Evolutionary conservation across 2,113 vertebrate genomes (phyloP), one percentile per base, ranked within the genome.

Genomic region (Sorex araneus): DNA sequence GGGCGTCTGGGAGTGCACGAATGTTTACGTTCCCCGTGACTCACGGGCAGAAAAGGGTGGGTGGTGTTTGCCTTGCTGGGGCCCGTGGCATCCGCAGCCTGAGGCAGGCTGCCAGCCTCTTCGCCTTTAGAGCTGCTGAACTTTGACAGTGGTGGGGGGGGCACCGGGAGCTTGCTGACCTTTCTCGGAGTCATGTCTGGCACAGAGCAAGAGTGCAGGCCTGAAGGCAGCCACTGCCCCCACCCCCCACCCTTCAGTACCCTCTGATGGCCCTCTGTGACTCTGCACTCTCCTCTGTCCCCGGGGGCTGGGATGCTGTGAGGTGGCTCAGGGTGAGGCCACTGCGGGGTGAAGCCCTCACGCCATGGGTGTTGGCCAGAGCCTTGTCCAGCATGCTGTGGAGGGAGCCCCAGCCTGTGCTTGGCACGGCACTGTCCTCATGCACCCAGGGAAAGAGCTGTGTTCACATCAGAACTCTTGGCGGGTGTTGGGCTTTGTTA

Each of bases 11-110:
- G 95, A 57, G 66, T 34, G 34, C 94, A 87, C 93, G 94, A 94
- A 94, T 94, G 94, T 97, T 96, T 95, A 89, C 0, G 0, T 80
- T 93, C 13, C 4, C n/a, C n/a, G 12, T 87, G 95, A 95, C 94
- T 97, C 92, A 7, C 92, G 54, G 90, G 60, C 94, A 19, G 73
- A 97, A 95, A 94, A 96, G 82, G 93, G 93, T 75, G 60, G 54
- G 80, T 76, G 83, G 95, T 94, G 91, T 95, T 87, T 92, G 92
- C 82, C 75, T 67, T 64, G 32, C 92, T 0, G 1, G 70, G 85
- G 63, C 73, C 50, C 85, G 50, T 90, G 89, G 86, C 84, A 77
- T 70, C 57, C 64, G 80, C 18, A 95, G 90, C 78, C 81, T 85
- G 21, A 69, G 69, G n/a, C 90, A 34, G 30, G 36, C 94, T 91